Conservation (phyloP, 2,888 invertebrate genomes). For the Sycophila texana region DNA sequence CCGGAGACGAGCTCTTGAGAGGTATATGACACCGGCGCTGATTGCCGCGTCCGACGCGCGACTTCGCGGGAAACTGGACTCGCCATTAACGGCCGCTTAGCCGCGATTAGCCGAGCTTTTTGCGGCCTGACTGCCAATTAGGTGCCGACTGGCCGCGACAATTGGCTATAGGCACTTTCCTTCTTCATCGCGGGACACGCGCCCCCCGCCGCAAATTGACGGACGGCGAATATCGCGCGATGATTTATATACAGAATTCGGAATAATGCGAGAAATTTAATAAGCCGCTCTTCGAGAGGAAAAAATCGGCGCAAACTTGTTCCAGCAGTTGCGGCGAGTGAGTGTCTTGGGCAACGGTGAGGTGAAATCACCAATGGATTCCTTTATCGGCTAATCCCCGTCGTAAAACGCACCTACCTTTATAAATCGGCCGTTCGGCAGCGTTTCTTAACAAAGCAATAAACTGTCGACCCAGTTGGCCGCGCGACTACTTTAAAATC, state of each 20-base stretch:
- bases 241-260: too few relatives aligned
- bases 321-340: too few relatives aligned
- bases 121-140: slow-evolving; percentile 25
- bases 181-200: too few relatives aligned
- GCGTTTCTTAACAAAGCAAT: slow-evolving; percentile 34
- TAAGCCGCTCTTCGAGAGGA: not conserved
- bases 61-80: slow-evolving; percentile 1
- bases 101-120: slow-evolving; percentile 30
- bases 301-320: too few relatives aligned
- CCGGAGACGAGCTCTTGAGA: slow-evolving; percentile 4
- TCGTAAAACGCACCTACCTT: slow-evolving; percentile 31
- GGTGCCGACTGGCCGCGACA: not conserved
- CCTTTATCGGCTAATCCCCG: slow-evolving; percentile 27
- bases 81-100: slow-evolving; percentile 33
- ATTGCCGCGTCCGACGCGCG: not conserved
- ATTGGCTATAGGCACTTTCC: too few relatives aligned
- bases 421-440: slow-evolving; percentile 2
- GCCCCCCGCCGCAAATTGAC: too few relatives aligned
- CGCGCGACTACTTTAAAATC: slow-evolving; percentile 29
- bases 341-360: too few relatives aligned
- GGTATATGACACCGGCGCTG: slow-evolving; percentile 17
- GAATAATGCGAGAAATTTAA: not conserved
- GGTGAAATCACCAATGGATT: slow-evolving; percentile 30
- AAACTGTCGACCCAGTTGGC: slow-evolving; percentile 29
- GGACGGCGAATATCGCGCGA: too few relatives aligned